Evolutionary conservation across 2,113 vertebrate species (phyloP), one percentile per base, ranked within the genome.

Genomic region (Myotis yumanensis): DNA sequence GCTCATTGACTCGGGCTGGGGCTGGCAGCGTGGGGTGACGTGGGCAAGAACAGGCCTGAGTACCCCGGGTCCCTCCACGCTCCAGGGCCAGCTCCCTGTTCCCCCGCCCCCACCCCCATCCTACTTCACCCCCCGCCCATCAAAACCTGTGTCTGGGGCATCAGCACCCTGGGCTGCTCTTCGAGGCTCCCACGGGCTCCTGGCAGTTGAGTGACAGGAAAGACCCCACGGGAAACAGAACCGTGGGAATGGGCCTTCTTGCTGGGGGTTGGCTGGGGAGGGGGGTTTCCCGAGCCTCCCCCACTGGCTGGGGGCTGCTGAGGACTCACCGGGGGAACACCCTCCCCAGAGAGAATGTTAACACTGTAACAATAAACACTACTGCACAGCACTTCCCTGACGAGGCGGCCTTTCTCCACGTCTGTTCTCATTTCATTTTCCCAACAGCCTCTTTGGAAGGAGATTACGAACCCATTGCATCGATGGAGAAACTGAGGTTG

Each of bases 351-450:
- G 62, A 32, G n/a, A 32, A 46, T 62, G 25, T 84, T 97, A 96
- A 96, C 96, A 89, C 91, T n/a, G 81, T 97, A 95, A 97, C 92
- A 97, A 97, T 97, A 97, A 97, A 97, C 14, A 79, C 91, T 59
- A 89, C 90, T 30, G 66, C 40, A 16, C 84, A 46, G 68, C 0
- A 0, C 83, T 59, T n/a, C 9, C 3, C 0, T 10, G 15, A 11
- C 0, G 17, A 20, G 7, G 25, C 15, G 14, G 48, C 43, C 66
- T 79, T 46, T 59, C 11, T 22, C 68, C 18, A 0, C 46, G 14
- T 11, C 30, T 54, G 22, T 40, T 79, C 48, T 87, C 20, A 7
- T 48, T 64, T 20, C 2, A 18, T 72, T 66, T 66, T 72, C 28
- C 89, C 91, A 80, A 16, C 30, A 71, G 79, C 71, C 43, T 69